phyloP scores from a whole-genome alignment of 2,113 vertebrate genomes.

The Alectura lathami region DNA sequence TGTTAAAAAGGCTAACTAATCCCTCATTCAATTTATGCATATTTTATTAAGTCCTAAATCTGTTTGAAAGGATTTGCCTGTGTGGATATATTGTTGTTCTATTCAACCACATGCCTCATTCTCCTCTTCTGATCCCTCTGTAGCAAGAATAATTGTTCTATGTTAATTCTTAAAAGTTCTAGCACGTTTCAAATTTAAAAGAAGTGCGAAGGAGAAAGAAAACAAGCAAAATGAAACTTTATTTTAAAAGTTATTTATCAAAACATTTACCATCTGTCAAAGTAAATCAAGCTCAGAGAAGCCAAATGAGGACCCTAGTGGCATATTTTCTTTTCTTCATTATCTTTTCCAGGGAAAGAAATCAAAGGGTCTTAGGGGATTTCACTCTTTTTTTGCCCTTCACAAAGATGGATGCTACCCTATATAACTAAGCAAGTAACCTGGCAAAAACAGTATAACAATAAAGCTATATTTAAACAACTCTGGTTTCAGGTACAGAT shows the following conservation, averaged over 20 bases:
- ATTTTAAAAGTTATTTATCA: not conserved
- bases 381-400: not conserved
- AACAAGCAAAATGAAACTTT: not conserved
- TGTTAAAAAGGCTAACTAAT: not conserved
- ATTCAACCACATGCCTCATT: not conserved
- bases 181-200: not conserved
- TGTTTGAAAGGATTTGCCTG: not conserved
- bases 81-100: not conserved
- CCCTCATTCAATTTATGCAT: not conserved
- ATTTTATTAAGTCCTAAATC: not conserved
- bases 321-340: not conserved
- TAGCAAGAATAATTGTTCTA: not conserved
- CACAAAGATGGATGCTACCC: conserved; percentile 3
- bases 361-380: not conserved
- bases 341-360: not conserved
- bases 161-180: not conserved
- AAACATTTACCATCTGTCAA: not conserved
- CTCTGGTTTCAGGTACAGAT: not conserved
- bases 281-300: not conserved
- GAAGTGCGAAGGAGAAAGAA: not conserved
- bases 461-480: conserved; percentile 50
- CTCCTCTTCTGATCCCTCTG: not conserved
- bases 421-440: not conserved
- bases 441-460: not conserved
- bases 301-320: not conserved